Percentiles rank a stretch among this genome's conserved stretches.
These are phyloP conservation scores for Microcebus murinus DNA, from an alignment of 2,113 vertebrate genomes.

Conservation along the genomic window DNA sequence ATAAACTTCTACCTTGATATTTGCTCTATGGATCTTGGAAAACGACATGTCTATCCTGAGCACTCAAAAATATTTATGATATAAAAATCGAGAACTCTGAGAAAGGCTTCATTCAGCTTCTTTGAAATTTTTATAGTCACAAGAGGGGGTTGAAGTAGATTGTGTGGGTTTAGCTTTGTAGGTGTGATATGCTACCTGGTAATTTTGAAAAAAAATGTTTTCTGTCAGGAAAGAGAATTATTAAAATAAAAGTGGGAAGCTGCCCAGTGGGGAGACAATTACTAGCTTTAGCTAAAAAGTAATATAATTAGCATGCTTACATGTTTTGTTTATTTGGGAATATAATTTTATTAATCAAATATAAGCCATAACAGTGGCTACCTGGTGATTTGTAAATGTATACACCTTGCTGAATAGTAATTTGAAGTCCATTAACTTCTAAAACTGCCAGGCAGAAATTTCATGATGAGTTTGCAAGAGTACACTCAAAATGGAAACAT, in stretches of 20 bases:
- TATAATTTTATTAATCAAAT: constrained; percentile 78
- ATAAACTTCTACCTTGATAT: background rate
- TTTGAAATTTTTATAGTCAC: constrained; percentile 32
- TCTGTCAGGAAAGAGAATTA: constrained; percentile 54
- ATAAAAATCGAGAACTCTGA: background rate
- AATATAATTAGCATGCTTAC: constrained; percentile 67
- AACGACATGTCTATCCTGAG: background rate
- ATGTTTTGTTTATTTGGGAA: constrained; percentile 74
- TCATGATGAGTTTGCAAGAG: constrained; percentile 50
- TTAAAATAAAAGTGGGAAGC: constrained; percentile 60
- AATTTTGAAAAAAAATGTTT: constrained; percentile 62
- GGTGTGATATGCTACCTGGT: background rate
- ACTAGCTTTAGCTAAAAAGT: constrained; percentile 50
- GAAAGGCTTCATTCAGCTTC: constrained; percentile 21
- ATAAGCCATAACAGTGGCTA: constrained; percentile 57
- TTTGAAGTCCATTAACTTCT: constrained; percentile 61
- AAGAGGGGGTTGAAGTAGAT: background rate
- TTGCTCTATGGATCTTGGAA: background rate
- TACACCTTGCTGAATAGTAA: constrained; percentile 37
- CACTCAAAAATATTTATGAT: background rate
- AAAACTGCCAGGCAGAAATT: constrained; percentile 45
- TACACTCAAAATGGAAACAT: constrained; percentile 42
- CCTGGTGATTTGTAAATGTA: constrained; percentile 62
- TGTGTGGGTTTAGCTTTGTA: constrained; percentile 36
- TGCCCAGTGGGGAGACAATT: constrained; percentile 42